These are phyloP conservation scores for Colletes collaris DNA, from an alignment of 2,888 invertebrate species.

Conservation along the genomic window DNA sequence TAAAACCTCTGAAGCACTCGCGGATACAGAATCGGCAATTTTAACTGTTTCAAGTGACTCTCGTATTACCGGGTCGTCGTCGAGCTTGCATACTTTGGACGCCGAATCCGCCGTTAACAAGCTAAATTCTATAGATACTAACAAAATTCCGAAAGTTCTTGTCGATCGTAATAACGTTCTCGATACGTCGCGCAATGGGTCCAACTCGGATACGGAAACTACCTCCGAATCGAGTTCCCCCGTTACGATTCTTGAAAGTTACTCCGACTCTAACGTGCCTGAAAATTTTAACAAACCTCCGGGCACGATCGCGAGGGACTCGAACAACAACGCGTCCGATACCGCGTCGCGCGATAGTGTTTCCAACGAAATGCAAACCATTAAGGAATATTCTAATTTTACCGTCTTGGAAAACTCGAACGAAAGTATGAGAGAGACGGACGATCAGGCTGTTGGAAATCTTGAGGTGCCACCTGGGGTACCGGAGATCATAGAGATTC, in stretches of 20 bases:
- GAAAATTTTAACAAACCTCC: neutral
- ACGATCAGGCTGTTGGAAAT: neutral
- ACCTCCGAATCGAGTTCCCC: neutral
- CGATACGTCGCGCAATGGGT: constrained; percentile 23
- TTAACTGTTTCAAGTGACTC: constrained; percentile 51
- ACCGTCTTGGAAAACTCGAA: neutral
- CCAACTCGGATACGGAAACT: constrained; percentile 17
- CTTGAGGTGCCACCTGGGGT: constrained; percentile 40
- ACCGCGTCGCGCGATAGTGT: neutral
- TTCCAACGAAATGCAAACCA: neutral
- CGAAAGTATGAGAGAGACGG: neutral
- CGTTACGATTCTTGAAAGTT: constrained; percentile 6
- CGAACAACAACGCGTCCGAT: constrained; percentile 14
- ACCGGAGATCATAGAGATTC: constrained; percentile 73
- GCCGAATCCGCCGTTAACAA: constrained; percentile 43
- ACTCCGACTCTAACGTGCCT: neutral
- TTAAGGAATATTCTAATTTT: neutral
- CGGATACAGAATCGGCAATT: constrained; percentile 24
- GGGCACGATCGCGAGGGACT: constrained; percentile 13
- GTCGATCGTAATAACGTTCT: constrained; percentile 25
- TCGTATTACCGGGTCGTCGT: constrained; percentile 20
- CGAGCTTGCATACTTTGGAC: constrained; percentile 24
- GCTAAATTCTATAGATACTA: constrained; percentile 35
- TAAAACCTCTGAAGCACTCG: constrained; percentile 15
- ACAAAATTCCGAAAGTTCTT: constrained; percentile 14